Base-by-base conservation (phyloP, 2,888 invertebrate species). In the Pogonocherus hispidulus region DNA sequence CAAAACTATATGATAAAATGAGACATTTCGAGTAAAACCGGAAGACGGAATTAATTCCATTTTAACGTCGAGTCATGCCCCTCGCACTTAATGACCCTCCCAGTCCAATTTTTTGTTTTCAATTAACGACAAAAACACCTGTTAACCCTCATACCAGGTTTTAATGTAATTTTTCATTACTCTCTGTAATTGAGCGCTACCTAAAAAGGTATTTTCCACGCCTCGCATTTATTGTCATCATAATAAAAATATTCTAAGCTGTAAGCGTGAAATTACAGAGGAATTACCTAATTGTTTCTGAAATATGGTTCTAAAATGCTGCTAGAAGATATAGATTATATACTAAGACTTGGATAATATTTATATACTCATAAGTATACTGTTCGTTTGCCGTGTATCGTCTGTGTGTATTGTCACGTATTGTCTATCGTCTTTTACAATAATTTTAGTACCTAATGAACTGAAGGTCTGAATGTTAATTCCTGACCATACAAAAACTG, bases 111-210 rank as follows among this genome's bases (percentile, higher is more conserved):
- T 47, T 60, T 49, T 49, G 18, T 19, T 49, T 49, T 60, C 60
- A 60, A 60, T 60, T 60, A 60, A 20, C 19, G 4, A 59, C 4
- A 59, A 57, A 44, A 47, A 16, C 6, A 27, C 23, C 32, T 60
- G 27, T 37, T 22, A 60, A 16, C 16, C 49, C 20, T 60, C 16
- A n/a, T 27, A 6, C 9, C 11, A 32, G 22, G n/a, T 60, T 37
- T 51, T 8, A 11, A 11, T 18, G 9, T 62, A 20, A 55, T 55
- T 47, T 35, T 32, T 18, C 35, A 41, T 37, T 55, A 41, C n/a
- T 55, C 14, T 55, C 27, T 8, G 8, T 52, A 14, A 5, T 23
- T 3, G 49, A 11, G 27, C 11, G 2, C 14, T n/a, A 32, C 19
- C 41, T 41, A 2, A 18, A n/a, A 19, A 32, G 18, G 2, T 9